Percentiles rank a stretch among this genome's conserved stretches.
phyloP scores from a whole-genome alignment of 2,888 invertebrate genomes.

The Chelonus formosanus region DNA sequence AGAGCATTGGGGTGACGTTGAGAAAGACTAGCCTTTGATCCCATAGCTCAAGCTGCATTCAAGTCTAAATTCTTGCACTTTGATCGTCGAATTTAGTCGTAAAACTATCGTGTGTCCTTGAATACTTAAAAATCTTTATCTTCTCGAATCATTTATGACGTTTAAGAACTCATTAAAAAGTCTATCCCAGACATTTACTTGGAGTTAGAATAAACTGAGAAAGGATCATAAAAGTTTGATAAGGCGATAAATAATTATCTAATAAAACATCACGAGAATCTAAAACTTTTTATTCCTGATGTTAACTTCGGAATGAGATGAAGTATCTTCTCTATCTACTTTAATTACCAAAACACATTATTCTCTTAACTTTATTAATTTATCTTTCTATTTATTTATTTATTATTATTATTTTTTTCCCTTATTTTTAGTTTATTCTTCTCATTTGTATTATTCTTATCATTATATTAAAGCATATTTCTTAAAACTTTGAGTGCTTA shows the following conservation, averaged over 20 bases:
- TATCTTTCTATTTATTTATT: too few species aligned
- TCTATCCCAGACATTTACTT: conserved; percentile 40
- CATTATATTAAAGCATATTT: too few species aligned
- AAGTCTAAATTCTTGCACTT: conserved; percentile 24
- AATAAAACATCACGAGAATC: conserved; percentile 9
- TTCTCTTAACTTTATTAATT: too few species aligned
- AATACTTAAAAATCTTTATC: background rate
- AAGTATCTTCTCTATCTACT: too few species aligned
- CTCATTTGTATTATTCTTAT: too few species aligned
- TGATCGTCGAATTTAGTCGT: conserved; percentile 10
- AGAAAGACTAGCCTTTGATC: conserved; percentile 28
- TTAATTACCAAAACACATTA: too few species aligned
- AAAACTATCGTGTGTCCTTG: conserved; percentile 14
- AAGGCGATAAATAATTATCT: conserved; percentile 63
- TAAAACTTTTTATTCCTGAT: conserved; percentile 39
- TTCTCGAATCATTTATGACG: conserved; percentile 58
- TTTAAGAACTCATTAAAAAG: conserved; percentile 63
- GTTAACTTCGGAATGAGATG: too few species aligned
- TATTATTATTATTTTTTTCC: too few species aligned
- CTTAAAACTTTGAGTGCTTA: too few species aligned
- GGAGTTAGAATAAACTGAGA: conserved; percentile 8
- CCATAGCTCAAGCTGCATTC: conserved; percentile 14
- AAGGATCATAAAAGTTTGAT: conserved; percentile 61
- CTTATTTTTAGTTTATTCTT: too few species aligned
- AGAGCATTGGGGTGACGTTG: background rate